Evolutionary conservation across 1,140 invertebrate species (phyloP).

Genomic region (Heliconius melpomene): DNA sequence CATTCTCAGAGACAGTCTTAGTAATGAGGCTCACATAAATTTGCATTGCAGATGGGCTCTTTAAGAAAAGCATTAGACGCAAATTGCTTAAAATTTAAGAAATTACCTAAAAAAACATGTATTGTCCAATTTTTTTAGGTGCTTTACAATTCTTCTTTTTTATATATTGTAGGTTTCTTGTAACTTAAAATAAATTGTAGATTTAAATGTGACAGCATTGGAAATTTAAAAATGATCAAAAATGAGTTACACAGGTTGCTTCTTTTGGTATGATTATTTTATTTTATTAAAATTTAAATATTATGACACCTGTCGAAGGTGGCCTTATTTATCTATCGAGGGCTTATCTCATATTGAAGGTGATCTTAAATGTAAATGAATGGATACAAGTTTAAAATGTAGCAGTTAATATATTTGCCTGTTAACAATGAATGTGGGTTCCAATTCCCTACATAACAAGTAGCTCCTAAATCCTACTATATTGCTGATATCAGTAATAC

Average conservation of each 20-base stretch:
- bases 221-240: neutral
- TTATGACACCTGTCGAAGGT: neutral
- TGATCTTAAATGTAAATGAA: neutral
- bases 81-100: neutral
- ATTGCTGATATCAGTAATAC: too few species aligned
- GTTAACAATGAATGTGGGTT: too few species aligned
- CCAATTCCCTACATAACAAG: too few species aligned
- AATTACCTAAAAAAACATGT: neutral
- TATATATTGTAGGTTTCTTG: neutral
- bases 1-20: conserved; percentile 18
- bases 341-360: too few species aligned
- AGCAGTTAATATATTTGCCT: neutral
- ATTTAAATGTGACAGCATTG: too few species aligned
- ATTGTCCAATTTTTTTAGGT: neutral
- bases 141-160: too few species aligned
- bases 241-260: neutral
- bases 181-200: neutral
- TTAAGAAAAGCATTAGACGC: conserved; percentile 24
- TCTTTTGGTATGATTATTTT: neutral
- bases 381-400: neutral
- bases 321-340: neutral
- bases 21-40: conserved; percentile 27
- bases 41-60: conserved; percentile 23
- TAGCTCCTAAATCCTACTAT: too few species aligned
- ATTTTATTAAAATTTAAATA: too few species aligned